A percentile compares a stretch with the other conserved stretches of the same genome.
Conservation (phyloP, 2,888 invertebrate genomes). For the Caenorhabditis wallacei region DNA sequence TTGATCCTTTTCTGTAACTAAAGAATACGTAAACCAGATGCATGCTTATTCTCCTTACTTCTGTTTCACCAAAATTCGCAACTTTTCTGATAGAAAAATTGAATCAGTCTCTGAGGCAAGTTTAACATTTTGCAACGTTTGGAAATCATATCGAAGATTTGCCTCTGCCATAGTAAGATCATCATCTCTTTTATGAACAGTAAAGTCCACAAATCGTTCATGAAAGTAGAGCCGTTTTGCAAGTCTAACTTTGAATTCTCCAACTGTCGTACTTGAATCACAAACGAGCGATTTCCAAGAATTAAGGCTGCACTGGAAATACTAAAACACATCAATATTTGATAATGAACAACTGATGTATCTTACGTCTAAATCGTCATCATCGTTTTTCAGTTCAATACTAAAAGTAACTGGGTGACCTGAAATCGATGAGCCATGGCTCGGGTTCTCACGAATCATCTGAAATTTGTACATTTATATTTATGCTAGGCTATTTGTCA, state of each 20-base stretch:
- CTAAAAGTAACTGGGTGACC: conserved; percentile 55
- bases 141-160: conserved; percentile 52
- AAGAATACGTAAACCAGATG: background rate
- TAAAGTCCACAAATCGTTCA: conserved; percentile 43
- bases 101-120: conserved; percentile 56
- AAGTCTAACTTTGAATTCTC: conserved; percentile 62
- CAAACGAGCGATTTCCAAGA: conserved; percentile 51
- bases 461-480: background rate
- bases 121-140: conserved; percentile 49
- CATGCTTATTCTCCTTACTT: conserved; percentile 35
- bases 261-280: conserved; percentile 61
- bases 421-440: conserved; percentile 53
- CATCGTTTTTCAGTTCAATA: conserved; percentile 58
- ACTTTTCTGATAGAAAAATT: conserved; percentile 54
- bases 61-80: conserved; percentile 47
- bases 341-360: background rate
- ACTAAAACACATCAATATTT: conserved; percentile 5
- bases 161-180: conserved; percentile 56
- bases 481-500: background rate
- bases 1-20: conserved; percentile 29
- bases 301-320: conserved; percentile 39
- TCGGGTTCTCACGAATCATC: conserved; percentile 61
- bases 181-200: conserved; percentile 59
- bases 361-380: conserved; percentile 51
- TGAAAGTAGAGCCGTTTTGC: conserved; percentile 52